Base-by-base conservation (phyloP, 2,888 invertebrate species). In the Drosophila algonquin region DNA sequence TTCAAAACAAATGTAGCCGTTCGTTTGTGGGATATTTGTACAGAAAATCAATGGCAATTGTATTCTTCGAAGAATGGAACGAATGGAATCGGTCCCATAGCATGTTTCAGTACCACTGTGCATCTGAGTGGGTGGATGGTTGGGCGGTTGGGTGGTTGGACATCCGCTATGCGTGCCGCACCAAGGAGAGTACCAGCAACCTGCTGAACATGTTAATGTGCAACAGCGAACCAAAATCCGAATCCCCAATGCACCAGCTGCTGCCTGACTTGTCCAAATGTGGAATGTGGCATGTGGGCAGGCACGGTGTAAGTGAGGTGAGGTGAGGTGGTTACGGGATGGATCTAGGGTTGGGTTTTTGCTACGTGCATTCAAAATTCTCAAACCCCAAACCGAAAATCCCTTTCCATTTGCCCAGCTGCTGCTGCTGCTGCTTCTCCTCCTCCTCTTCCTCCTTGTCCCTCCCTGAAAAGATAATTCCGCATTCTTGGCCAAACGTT, bases 171-270 rank as follows among this genome's bases (percentile, higher is more conserved):
- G 75, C 51, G 62, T 45, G 54, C 44, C 14, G 58, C 30, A 60
- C 40, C 40, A 40, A 14, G 40, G 40, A 40, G 40, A 40, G 72
- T 54, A 60, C 51, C 51, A 51, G 68, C 78, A 86, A 80, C 83
- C 80, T 76, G 81, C 81, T 74, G 75, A 73, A 84, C 87, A 83
- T 82, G 84, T 87, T 82, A 87, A 80, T 82, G 72, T 70, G 82
- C 75, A 65, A 64, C 55, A 55, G 56, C 73, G 59, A 64, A 67
- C 67, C 63, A 45, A 58, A 73, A 59, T 45, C 73, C 65, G 47
- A 64, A 73, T 59, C 59, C 59, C 40, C 73, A 45, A 14, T 56
- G 73, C 55, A 60, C 52, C 61, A 72, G 70, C 59, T 62, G 71
- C 77, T 82, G 30, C 10, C 16, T 60, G 44, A 21, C 53, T 50